Evolutionary conservation across 1,140 invertebrate genomes (phyloP), one percentile per base, ranked within the genome.

Genomic region (Pseudomyrmex pallidus): DNA sequence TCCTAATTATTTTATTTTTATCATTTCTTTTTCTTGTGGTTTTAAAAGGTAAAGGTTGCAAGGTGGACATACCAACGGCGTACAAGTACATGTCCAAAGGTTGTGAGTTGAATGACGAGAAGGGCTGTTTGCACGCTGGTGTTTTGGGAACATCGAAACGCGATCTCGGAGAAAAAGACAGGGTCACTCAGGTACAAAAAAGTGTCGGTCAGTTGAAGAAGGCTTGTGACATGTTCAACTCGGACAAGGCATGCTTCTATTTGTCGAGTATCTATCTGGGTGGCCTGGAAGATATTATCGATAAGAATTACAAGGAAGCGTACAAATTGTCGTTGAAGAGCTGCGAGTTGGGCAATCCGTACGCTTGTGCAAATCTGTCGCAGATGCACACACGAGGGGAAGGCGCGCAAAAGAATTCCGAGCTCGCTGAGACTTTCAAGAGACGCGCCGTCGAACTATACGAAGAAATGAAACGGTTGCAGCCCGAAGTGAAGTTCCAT

Each of bases 311-410:
- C 93, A 94, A 94, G 54, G 96, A 97, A 92, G 97, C 97, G 0
- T 98, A 97, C 92, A 94, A 96, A 73, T 96, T 96, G 86, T 96
- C 97, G 0, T 90, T 95, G 56, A 97, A 96, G 91, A 97, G 96
- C 0, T 99, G 98, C 92, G 96, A 98, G 85, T 91, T 96, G 10
- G 96, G 96, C 3, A 97, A 98, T 92, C 95, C 97, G 74, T 97
- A 97, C 90, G 97, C 97, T 1, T 99, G 98, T 95, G 96, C 96
- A 0, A 99, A 99, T 95, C 90, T 98, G 1, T 97, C 97, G 85
- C 95, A 97, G 87, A 98, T 98, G 97, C 98, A 98, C 91, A 94
- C 94, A 15, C 95, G 95, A 80, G 97, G 97, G 17, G 96, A 97
- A 72, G 96, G 98, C 1, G 96, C 96, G 0, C 95, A 96, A 67